Base-by-base conservation (phyloP, 2,888 invertebrate genomes). In the Drosophila formosana region DNA sequence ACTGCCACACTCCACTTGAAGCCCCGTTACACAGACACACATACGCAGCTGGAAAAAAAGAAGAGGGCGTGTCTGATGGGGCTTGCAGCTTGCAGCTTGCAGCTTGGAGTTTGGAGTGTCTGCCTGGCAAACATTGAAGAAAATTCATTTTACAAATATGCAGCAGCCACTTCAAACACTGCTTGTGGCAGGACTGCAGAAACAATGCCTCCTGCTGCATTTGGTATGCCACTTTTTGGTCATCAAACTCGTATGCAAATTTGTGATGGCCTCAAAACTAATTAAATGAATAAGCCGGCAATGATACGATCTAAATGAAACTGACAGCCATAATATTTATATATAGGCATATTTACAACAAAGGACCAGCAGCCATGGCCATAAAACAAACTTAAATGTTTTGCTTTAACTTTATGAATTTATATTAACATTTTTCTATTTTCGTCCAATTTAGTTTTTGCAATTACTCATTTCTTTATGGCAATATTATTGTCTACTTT, bases 41-140 rank as follows among this genome's bases (percentile, higher is more conserved):
- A 51, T 58, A 55, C 46, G 39, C 45, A 39, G 84, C 73, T 81
- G 72, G 73, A 65, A 78, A 81, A 18, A 75, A 83, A 83, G 72
- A 68, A 78, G 67, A 73, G 69, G 69, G 52, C 57, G 53, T 75
- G 66, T 56, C 66, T 63, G 56, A 23, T 25, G 18, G 23, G 52
- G 39, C 7, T 45, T 51, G 23, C 41, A 13, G 9, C 30, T 3
- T 13, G 25, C 52, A 62, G 37, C 7, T 41, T 51, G 23, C 41
- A 13, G 9, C 30, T 3, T 13, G 25, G 18, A 18, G 18, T 18
- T 18, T 18, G 1, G 18, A 18, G 18, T 18, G 18, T 18, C 52
- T 53, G 37, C 61, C 32, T 45, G 13, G 45, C 26, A 47, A 72
- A 37, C 55, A 26, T 41, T 53, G 28, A 62, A 67, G 60, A 49